These are phyloP conservation scores for Aphelinus atriplicis DNA, from an alignment of 1,140 invertebrate genomes.

Conservation along the genomic window DNA sequence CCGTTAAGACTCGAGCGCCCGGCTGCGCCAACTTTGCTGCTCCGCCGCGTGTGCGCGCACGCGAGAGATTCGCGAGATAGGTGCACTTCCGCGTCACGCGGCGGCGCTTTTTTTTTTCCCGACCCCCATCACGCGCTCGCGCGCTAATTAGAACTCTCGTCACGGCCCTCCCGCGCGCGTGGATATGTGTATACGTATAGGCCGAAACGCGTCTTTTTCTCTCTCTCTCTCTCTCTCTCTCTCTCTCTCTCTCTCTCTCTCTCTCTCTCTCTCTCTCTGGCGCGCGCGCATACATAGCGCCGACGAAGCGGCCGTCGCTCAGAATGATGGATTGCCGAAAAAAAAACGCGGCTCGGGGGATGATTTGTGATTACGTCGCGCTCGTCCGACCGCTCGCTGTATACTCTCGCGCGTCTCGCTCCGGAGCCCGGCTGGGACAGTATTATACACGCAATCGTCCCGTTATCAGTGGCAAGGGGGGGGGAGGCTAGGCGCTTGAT, in stretches of 20 bases:
- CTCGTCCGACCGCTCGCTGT: not conserved
- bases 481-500: not conserved
- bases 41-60: not conserved
- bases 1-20: conserved; percentile 9
- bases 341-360: conserved; percentile 41
- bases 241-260: not conserved
- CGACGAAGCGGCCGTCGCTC: conserved; percentile 46
- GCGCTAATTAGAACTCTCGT: conserved; percentile 37
- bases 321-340: conserved; percentile 53
- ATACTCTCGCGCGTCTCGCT: not conserved
- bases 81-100: not conserved
- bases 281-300: not conserved
- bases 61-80: conserved; percentile 11
- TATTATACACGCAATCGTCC: too few species aligned
- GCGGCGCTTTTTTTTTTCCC: too few species aligned
- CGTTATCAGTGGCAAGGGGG: not conserved
- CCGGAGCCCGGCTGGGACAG: not conserved
- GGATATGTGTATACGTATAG: too few species aligned
- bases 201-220: conserved; percentile 8
- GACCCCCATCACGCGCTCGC: not conserved
- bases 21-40: conserved; percentile 7
- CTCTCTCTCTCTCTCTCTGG: not conserved
- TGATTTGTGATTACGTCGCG: conserved; percentile 47
- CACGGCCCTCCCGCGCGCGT: not conserved
- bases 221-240: not conserved